These are phyloP conservation scores for Microctenopoma stevenorrisi DNA, from an alignment of 2,797 vertebrate species.

Conservation along the genomic window DNA sequence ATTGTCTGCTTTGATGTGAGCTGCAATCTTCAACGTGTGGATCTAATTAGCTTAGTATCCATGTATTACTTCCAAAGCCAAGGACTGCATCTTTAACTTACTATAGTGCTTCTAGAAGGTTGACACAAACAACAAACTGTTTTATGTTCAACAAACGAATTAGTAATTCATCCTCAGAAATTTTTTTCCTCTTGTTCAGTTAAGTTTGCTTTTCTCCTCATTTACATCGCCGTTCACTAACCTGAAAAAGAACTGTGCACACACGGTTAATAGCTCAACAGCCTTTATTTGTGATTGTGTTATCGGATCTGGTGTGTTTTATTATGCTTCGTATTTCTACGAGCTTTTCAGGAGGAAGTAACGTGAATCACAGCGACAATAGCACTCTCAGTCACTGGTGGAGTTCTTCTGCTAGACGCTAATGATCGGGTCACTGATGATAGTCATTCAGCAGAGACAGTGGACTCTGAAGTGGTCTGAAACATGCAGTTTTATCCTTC, in stretches of 20 bases:
- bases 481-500: not conserved
- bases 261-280: no score
- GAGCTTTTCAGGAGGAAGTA: not conserved
- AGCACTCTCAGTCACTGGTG: not conserved
- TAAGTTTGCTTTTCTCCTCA: no score
- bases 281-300: not conserved
- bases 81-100: not conserved
- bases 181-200: no score
- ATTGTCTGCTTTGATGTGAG: not conserved
- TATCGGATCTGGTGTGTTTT: not conserved
- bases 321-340: not conserved
- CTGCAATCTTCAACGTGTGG: not conserved
- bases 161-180: no score
- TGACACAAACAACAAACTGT: no score
- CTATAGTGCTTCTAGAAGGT: not conserved
- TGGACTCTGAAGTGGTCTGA: not conserved
- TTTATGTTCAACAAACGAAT: no score
- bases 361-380: not conserved
- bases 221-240: no score
- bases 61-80: no score
- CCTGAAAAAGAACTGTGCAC: no score
- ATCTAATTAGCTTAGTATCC: not conserved
- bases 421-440: not conserved
- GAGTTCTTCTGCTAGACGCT: not conserved
- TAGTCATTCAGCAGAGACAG: not conserved